Base-by-base conservation (phyloP, 2,888 invertebrate genomes). In the Drosophila quasianomalipes region DNA sequence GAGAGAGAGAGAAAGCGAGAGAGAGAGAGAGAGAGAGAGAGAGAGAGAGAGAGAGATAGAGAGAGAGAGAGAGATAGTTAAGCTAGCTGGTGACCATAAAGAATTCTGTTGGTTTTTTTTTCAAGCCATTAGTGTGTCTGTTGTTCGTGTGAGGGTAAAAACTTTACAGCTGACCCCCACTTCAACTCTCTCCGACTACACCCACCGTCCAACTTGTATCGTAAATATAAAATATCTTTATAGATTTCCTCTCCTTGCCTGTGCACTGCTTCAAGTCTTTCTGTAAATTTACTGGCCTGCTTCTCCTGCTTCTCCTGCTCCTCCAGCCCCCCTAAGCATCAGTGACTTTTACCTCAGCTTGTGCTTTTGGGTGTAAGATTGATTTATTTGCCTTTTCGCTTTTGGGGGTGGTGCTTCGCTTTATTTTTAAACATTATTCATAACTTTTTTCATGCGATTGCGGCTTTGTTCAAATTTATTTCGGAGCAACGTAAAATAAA, bases 361-460 rank as follows among this genome's bases (percentile, higher is more conserved):
- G 54, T 59, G 49, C 63, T 59, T 63, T 39, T 74, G 81, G 76
- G 74, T 75, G 81, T 78, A 79, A 83, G 88, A 90, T 89, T 89
- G 91, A 89, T 89, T 89, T 89, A 89, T 91, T 82, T 80, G 78
- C 67, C 69, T 65, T 75, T 83, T 68, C 75, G 69, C 77, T 63
- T 49, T 12, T 16, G 52, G 3, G 33, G 28, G 16, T 0, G 47
- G 61, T 63, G 70, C 62, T 74, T 76, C 65, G 60, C 67, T 84
- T 76, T 76, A 72, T 78, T 85, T 75, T 81, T 69, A 71, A 74
- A 74, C 83, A 90, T 88, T 88, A 83, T 83, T 83, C 90, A 87
- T 90, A 87, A 90, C 84, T 88, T 87, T 84, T 79, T 67, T 73
- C 74, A 61, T 76, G 64, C 63, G 71, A 70, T 73, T 79, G 72